phyloP scores from a whole-genome alignment of 2,888 invertebrate species.

The Caenorhabditis sp. region DNA sequence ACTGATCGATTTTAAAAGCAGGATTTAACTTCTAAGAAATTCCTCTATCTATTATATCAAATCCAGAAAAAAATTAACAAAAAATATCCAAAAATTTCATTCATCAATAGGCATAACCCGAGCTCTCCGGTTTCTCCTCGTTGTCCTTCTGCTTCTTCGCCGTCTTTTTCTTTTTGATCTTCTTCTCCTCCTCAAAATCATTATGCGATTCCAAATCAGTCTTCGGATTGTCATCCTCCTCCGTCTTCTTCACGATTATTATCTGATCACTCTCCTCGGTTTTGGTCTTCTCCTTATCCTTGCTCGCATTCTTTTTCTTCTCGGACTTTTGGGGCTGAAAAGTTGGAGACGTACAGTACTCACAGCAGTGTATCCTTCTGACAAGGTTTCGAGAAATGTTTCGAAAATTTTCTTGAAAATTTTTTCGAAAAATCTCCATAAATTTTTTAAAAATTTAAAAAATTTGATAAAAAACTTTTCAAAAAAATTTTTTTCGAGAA shows the following conservation, averaged over 20 bases:
- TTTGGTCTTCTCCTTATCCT: conserved; percentile 16
- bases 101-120: conserved; percentile 30
- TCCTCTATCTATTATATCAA: too few relatives aligned
- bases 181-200: conserved; percentile 4
- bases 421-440: too few relatives aligned
- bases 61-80: too few relatives aligned
- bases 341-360: too few relatives aligned
- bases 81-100: conserved; percentile 8
- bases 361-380: too few relatives aligned
- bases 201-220: conserved; percentile 48
- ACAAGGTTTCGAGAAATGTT: too few relatives aligned
- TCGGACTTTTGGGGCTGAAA: conserved; percentile 13
- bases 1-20: too few relatives aligned
- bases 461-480: too few relatives aligned
- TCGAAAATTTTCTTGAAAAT: too few relatives aligned
- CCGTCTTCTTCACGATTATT: conserved; percentile 23
- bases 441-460: too few relatives aligned
- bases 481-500: too few relatives aligned
- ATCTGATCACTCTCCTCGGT: conserved; percentile 23
- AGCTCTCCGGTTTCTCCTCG: conserved; percentile 27
- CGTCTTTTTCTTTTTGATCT: background rate
- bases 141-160: background rate
- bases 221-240: conserved; percentile 47
- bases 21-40: too few relatives aligned
- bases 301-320: conserved; percentile 7